Base-by-base conservation (phyloP, 2,113 vertebrate species). In the Leptocoma aspasia region DNA sequence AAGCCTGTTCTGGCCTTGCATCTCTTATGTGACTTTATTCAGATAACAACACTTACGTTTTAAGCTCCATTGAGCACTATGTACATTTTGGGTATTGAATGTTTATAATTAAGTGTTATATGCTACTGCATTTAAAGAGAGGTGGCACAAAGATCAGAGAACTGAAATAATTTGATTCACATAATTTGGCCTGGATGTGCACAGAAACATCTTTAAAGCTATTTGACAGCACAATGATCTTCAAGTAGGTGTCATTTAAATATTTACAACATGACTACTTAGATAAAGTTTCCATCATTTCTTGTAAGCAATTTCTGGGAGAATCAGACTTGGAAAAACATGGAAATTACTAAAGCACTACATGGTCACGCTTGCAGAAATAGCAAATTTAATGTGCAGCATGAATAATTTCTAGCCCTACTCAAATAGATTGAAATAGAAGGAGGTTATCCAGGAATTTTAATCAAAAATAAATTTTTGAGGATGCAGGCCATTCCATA, bases 391-490 rank as follows among this genome's bases (percentile, higher is more conserved):
- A 94, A 92, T 47, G 39, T 53, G 75, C 63, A 57, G 30, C 50
- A 85, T 49, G 9, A 95, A 82, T 93, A 54, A 96, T 75, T 94
- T 96, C 71, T 85, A 92, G 39, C 28, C 35, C 44, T 75, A 85
- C 86, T 91, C 82, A 92, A 8, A n/a, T n/a, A 96, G 35, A 13
- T 45, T 77, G 54, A 94, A 92, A 93, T 39, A 86, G 59, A 88
- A 92, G 92, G 52, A 72, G 94, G 28, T 31, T 94, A 60, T 56
- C 57, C 45, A 78, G 33, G 24, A 90, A 49, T 94, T 97, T 94
- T 94, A 85, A 94, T 94, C 69, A 95, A 89, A 89, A 95, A 77
- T 49, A 83, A 72, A 64, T 56, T 86, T 86, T 92, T 78, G 69
- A 78, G 73, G 45, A 44, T 26, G 11, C 33, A 95, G 31, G 59